A percentile compares a stretch with the other conserved stretches of the same genome.
These are phyloP conservation scores for Cryptocephalus primarius DNA, from an alignment of 2,888 invertebrate species.

Conservation along the genomic window DNA sequence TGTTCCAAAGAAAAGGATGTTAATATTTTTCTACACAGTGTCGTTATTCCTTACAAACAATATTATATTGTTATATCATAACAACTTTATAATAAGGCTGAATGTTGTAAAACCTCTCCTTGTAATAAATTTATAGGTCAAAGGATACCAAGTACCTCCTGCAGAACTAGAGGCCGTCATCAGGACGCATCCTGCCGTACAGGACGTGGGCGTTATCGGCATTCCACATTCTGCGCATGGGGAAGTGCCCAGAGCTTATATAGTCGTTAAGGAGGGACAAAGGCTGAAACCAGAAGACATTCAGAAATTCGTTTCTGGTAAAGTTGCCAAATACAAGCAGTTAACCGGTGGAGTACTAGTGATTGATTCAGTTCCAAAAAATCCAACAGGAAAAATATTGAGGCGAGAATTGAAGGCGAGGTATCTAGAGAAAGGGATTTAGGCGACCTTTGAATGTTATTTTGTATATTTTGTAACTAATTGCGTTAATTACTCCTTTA, in stretches of 20 bases:
- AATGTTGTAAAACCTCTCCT: too few relatives aligned
- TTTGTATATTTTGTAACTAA: too few relatives aligned
- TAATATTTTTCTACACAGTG: too few relatives aligned
- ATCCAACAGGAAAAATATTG: conserved; percentile 48
- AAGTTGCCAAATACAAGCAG: conserved; percentile 67
- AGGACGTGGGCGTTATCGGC: conserved; percentile 77
- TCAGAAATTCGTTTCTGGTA: conserved; percentile 47
- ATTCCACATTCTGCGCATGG: conserved; percentile 55
- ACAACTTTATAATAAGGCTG: too few relatives aligned
- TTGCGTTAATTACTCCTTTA: too few relatives aligned
- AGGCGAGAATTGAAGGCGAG: conserved; percentile 33
- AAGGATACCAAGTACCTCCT: conserved; percentile 61
- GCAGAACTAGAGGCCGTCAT: conserved; percentile 74
- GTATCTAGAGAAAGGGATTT: background rate
- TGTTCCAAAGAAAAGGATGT: too few relatives aligned
- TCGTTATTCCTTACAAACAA: too few relatives aligned
- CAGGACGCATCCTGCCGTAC: conserved; percentile 58
- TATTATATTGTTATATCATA: too few relatives aligned
- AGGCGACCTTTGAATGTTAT: too few relatives aligned
- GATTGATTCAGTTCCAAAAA: conserved; percentile 46
- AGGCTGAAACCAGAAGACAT: conserved; percentile 42
- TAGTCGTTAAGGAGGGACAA: conserved; percentile 44
- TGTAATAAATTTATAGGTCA: conserved; percentile 9
- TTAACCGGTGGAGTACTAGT: conserved; percentile 45
- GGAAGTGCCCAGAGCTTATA: conserved; percentile 65